Conservation (phyloP, 2,888 invertebrate species). For the Ligdia adustata region DNA sequence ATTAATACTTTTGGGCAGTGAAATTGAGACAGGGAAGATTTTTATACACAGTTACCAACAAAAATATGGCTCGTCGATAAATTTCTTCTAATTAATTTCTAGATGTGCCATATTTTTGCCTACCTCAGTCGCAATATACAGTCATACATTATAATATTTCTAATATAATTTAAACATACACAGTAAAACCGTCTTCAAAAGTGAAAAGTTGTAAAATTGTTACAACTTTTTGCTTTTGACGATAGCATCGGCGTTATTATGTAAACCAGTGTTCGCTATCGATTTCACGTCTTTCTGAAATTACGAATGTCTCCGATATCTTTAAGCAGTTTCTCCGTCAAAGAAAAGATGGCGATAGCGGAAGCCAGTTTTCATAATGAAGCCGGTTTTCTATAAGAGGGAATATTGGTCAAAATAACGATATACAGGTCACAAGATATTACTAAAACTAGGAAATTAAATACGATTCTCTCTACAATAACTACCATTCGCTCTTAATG, state of each 20-base stretch:
- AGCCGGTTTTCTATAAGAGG: too few species aligned
- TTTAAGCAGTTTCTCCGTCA: too few species aligned
- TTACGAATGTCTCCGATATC: too few species aligned
- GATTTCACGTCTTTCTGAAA: too few species aligned
- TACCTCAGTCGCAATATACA: constrained; percentile 42
- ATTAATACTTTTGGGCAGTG: constrained; percentile 47
- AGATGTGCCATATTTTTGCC: constrained; percentile 28
- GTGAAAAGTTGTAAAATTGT: neutral
- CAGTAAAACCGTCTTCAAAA: constrained; percentile 11
- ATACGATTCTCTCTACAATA: constrained; percentile 63
- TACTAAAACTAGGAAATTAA: constrained; percentile 74
- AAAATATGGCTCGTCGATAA: constrained; percentile 1
- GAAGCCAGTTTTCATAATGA: too few species aligned
- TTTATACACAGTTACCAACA: neutral
- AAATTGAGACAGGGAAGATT: constrained; percentile 35
- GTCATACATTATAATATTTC: constrained; percentile 35
- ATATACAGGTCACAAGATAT: constrained; percentile 58
- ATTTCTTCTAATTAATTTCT: neutral
- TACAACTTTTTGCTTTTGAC: constrained; percentile 3
- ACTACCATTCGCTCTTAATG: constrained; percentile 71
- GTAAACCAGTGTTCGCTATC: too few species aligned
- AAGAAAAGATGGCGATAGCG: too few species aligned
- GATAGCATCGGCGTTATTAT: too few species aligned
- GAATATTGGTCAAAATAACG: constrained; percentile 38
- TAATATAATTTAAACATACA: constrained; percentile 26